These are phyloP conservation scores for Sprattus sprattus DNA, from an alignment of 2,113 vertebrate genomes.

Conservation along the genomic window DNA sequence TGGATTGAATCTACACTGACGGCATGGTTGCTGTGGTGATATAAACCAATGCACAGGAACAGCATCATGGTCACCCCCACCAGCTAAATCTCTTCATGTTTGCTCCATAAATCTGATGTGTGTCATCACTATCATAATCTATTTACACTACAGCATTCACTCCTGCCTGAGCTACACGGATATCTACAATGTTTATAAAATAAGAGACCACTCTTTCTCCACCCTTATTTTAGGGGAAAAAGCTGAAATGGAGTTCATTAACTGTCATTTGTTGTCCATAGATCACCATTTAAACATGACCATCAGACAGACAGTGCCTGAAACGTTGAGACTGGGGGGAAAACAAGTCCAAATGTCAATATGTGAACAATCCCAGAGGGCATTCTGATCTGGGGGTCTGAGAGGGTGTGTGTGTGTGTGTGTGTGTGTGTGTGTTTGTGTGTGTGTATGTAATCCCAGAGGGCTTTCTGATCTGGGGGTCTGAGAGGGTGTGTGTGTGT, in stretches of 20 bases:
- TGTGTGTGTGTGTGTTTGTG: no score
- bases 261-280: not conserved
- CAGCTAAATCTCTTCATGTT: not conserved
- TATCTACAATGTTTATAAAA: not conserved
- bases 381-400: no score
- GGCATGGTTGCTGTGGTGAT: not conserved
- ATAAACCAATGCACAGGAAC: not conserved
- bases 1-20: slow-evolving; percentile 1
- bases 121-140: not conserved
- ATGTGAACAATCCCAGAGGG: not conserved
- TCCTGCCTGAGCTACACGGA: not conserved
- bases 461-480: no score
- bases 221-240: no score
- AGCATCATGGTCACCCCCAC: not conserved
- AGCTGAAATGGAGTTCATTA: not conserved
- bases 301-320: not conserved
- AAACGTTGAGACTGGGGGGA: not conserved
- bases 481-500: no score
- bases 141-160: not conserved
- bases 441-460: no score
- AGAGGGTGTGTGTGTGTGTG: no score
- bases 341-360: not conserved
- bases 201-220: not conserved
- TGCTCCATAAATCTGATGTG: not conserved
- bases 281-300: not conserved